phyloP scores from a whole-genome alignment of 1,140 invertebrate genomes.

The Sitobion miscanthi region DNA sequence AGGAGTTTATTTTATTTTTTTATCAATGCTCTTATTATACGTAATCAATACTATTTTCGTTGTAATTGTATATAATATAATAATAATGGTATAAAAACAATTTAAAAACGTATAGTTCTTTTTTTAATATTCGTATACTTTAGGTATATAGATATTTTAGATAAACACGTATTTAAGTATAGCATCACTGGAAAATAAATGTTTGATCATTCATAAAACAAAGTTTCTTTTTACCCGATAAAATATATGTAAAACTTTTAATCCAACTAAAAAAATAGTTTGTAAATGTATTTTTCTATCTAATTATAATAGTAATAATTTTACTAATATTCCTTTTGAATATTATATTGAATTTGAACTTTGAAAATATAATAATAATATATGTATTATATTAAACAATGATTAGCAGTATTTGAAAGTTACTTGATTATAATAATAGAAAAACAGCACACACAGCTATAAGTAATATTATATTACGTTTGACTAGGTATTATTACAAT shows the following conservation, averaged over 20 bases:
- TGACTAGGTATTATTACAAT: too few relatives aligned
- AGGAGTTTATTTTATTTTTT: not conserved
- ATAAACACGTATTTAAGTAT: not conserved
- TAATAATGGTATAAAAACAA: too few relatives aligned
- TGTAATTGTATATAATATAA: too few relatives aligned
- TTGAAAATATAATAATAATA: not conserved
- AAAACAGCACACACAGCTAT: not conserved
- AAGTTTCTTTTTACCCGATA: not conserved
- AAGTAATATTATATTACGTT: not conserved
- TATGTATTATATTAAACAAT: not conserved
- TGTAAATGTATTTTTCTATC: not conserved
- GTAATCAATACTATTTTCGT: not conserved
- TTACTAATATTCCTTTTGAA: not conserved
- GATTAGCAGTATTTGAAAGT: too few relatives aligned
- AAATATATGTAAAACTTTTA: not conserved
- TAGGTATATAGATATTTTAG: not conserved
- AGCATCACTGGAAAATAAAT: not conserved
- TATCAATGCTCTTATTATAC: not conserved
- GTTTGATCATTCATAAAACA: not conserved
- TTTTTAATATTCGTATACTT: not conserved
- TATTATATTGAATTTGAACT: not conserved
- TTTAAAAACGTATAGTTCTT: not conserved
- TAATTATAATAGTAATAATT: not conserved
- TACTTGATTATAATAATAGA: not conserved
- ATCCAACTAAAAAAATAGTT: not conserved